Evolutionary conservation across 2,888 invertebrate species (phyloP).

Genomic region (Sesamia inferens): DNA sequence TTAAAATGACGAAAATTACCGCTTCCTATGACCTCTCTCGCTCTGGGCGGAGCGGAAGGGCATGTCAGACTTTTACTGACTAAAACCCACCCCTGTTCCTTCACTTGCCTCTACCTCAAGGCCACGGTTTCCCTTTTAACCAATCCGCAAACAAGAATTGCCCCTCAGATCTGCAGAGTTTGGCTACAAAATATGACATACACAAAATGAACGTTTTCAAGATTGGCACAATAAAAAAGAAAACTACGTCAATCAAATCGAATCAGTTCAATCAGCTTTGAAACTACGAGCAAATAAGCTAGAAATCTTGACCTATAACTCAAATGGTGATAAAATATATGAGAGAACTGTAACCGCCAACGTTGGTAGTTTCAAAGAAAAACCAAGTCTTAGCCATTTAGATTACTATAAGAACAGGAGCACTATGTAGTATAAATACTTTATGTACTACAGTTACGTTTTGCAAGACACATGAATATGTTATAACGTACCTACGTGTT

Average conservation of each 20-base stretch:
- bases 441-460: constrained; percentile 50
- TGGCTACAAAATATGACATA: not conserved
- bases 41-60: too few relatives aligned
- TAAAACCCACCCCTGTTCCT: too few relatives aligned
- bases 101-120: too few relatives aligned
- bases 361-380: constrained; percentile 20
- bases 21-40: too few relatives aligned
- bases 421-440: constrained; percentile 53
- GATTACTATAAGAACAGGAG: constrained; percentile 54
- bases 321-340: constrained; percentile 36
- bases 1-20: too few relatives aligned
- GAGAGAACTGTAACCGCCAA: constrained; percentile 27
- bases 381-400: constrained; percentile 22
- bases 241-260: constrained; percentile 41
- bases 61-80: too few relatives aligned
- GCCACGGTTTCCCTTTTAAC: too few relatives aligned
- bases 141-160: too few relatives aligned
- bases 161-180: not conserved
- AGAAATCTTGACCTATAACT: constrained; percentile 39
- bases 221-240: constrained; percentile 40
- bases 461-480: constrained; percentile 71
- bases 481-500: constrained; percentile 68
- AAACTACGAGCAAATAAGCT: constrained; percentile 30
- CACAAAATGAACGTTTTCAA: constrained; percentile 7
- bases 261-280: constrained; percentile 28